Base-by-base conservation (phyloP, 64 coral and sea anemone genomes). In the Montipora capricornis region DNA sequence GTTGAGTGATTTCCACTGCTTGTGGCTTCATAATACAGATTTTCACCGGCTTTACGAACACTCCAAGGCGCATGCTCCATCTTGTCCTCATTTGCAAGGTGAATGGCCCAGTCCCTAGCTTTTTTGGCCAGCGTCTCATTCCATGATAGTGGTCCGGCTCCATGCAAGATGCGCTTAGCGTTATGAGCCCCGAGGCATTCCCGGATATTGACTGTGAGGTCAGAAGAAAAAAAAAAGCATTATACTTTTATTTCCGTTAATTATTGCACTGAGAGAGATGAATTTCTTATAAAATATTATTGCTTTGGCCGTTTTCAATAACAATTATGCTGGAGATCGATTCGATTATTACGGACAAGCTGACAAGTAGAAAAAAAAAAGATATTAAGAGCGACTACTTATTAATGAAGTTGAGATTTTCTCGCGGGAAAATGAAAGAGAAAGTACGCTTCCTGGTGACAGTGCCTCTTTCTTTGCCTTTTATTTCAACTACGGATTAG, bases 161-260 rank as follows among this genome's bases (percentile, higher is more conserved):
- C 78, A 53, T 91, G 89, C 14, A 73, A 15, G 10, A 44, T 64
- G 5, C 89, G 89, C 68, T 68, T 53, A 19, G 70, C 6, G 22
- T 91, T 91, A 8, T 91, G 89, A 9, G 67, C 89, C 12, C 29
- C 49, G 2, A 91, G 58, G 51, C 89, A 91, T 9, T 88, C 86
- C 4, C 14, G 68, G 20, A 71, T 71, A 8, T 71, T 71, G 5
- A 71, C 68, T 71, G 20, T 71, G 68, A 6, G 20, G 0, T 71
- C 17, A 19, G 64, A 68, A 19, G 15, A 17, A 13, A 1, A 37
- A 68, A 8, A 59, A 66, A 66, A 24, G 20, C 4, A 4, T 20
- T 4, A 66, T 66, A 3, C 9, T 55, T 9, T 55, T 5, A 14
- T 15, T 0, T 24, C 24, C 24, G 0, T 14, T 64, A 7, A 7